Conservation (phyloP, 2,888 invertebrate genomes). For the Bimastos eiseni region DNA sequence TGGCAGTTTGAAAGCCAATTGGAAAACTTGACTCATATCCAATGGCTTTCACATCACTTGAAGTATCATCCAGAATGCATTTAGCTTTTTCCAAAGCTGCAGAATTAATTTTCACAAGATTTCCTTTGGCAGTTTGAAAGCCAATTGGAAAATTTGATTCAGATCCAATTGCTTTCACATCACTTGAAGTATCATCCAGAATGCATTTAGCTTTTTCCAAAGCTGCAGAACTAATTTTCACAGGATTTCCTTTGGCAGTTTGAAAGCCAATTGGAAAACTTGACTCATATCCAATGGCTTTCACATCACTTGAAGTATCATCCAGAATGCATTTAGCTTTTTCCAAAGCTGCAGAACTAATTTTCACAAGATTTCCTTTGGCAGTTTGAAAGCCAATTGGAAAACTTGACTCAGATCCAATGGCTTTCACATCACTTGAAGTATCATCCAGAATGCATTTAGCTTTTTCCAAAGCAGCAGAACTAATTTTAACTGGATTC, state of each 20-base stretch:
- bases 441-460: neutral
- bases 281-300: neutral
- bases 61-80: neutral
- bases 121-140: slow-evolving; percentile 1
- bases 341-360: slow-evolving; percentile 19
- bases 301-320: neutral
- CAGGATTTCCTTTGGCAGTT: slow-evolving; percentile 1
- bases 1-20: slow-evolving; percentile 10
- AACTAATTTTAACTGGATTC: slow-evolving; percentile 9
- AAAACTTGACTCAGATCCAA: neutral
- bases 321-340: neutral
- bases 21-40: neutral
- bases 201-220: slow-evolving; percentile 13
- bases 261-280: slow-evolving; percentile 9
- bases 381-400: neutral
- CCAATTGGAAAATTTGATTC: neutral
- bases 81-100: neutral
- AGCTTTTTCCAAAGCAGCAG: neutral
- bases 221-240: slow-evolving; percentile 18
- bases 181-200: neutral
- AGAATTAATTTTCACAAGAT: slow-evolving; percentile 7
- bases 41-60: neutral
- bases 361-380: slow-evolving; percentile 8
- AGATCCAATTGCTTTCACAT: neutral
- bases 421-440: neutral